Conservation (phyloP, 2,797 vertebrate genomes). For the Ctenosaura bakeri region DNA sequence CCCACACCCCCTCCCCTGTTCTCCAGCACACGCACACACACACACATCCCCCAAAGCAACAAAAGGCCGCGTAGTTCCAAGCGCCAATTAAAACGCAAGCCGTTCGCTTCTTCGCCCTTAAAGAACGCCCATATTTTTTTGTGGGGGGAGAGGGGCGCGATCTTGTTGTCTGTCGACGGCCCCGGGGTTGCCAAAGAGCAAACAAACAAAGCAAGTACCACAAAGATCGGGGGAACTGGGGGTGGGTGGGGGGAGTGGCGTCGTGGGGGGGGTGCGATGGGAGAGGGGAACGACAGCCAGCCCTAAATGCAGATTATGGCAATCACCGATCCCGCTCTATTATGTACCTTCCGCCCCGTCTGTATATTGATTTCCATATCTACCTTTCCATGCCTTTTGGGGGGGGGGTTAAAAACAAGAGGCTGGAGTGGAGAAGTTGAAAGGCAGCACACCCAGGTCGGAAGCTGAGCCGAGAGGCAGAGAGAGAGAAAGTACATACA, state of each 20-base stretch:
- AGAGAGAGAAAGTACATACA: background rate
- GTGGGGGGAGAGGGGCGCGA: conserved; percentile 28
- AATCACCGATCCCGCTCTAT: conserved; percentile 69
- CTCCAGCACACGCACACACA: background rate
- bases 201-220: conserved; percentile 63
- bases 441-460: conserved; percentile 56
- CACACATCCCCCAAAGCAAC: conserved; percentile 65
- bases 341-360: conserved; percentile 67
- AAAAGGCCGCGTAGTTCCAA: conserved; percentile 68
- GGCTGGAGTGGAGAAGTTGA: conserved; percentile 66
- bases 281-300: background rate
- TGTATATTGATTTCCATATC: conserved; percentile 75
- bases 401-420: conserved; percentile 45
- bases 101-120: conserved; percentile 62
- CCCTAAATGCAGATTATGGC: conserved; percentile 75
- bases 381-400: conserved; percentile 67
- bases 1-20: background rate
- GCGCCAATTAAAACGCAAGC: conserved; percentile 75
- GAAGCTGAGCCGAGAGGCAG: background rate
- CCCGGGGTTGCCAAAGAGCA: conserved; percentile 47
- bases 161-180: conserved; percentile 46
- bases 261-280: no score
- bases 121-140: conserved; percentile 59
- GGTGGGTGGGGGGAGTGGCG: background rate
- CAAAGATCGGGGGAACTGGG: conserved; percentile 10